A percentile compares a stretch with the other conserved stretches of the same genome.
These are phyloP conservation scores for Dromococcyx pavoninus DNA, from an alignment of 2,797 vertebrate species.

Conservation along the genomic window DNA sequence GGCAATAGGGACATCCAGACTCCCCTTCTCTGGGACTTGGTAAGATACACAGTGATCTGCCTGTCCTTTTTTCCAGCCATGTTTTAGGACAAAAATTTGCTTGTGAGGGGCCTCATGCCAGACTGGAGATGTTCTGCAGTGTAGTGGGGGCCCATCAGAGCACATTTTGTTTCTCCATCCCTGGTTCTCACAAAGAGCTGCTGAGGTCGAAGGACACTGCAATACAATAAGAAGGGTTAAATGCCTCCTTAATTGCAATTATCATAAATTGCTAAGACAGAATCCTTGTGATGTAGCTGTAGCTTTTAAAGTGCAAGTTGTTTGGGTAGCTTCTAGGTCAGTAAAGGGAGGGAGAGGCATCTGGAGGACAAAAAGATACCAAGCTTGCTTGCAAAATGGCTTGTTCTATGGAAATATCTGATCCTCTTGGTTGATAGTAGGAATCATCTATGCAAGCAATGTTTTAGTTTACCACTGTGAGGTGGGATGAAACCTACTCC, in stretches of 20 bases:
- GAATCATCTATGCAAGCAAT: neutral
- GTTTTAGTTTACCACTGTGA: neutral
- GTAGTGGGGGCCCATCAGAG: neutral
- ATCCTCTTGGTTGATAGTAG: neutral
- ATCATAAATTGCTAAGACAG: neutral
- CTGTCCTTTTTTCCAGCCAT: neutral
- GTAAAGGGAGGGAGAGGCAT: rapidly evolving
- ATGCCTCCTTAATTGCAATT: neutral
- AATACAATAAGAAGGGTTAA: neutral
- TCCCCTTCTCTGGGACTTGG: neutral
- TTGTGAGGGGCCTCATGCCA: neutral
- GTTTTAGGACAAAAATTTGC: neutral
- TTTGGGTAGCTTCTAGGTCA: neutral
- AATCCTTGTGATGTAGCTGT: neutral
- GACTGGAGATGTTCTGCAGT: neutral
- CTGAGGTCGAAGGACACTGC: rapidly evolving
- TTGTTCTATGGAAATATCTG: neutral
- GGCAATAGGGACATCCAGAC: neutral
- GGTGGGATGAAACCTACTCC: neutral
- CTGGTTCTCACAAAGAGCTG: neutral
- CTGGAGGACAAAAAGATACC: neutral
- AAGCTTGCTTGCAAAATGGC: neutral
- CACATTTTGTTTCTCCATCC: neutral
- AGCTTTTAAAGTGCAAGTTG: neutral
- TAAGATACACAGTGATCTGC: neutral